A percentile compares a stretch with the other conserved stretches of the same genome.
These are phyloP conservation scores for Agrenia bidenticulata DNA, from an alignment of 2,888 invertebrate species.

Conservation along the genomic window DNA sequence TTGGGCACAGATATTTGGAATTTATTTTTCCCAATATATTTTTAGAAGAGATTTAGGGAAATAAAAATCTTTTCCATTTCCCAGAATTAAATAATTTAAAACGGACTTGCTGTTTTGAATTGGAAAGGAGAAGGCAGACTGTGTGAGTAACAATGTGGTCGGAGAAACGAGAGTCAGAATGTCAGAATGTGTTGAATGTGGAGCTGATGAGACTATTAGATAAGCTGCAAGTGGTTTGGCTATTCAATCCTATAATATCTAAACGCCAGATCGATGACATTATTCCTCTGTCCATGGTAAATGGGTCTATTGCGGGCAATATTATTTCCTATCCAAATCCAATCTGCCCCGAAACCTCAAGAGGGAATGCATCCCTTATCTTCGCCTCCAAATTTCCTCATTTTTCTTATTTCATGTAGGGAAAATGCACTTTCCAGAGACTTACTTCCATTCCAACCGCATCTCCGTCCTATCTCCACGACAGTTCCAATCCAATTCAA, in stretches of 20 bases:
- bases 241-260: slow-evolving; percentile 33
- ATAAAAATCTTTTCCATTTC: too few species aligned
- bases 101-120: too few species aligned
- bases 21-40: too few species aligned
- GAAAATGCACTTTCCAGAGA: neutral
- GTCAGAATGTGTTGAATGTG: slow-evolving; percentile 23
- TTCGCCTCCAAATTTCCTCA: slow-evolving; percentile 27
- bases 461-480: neutral
- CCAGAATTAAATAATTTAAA: too few species aligned
- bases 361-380: slow-evolving; percentile 21
- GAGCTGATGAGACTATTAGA: slow-evolving; percentile 3
- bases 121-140: too few species aligned
- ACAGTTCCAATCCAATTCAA: neutral
- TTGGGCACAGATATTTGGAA: too few species aligned
- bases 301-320: slow-evolving; percentile 46
- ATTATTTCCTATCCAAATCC: slow-evolving; percentile 32
- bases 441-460: neutral
- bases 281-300: slow-evolving; percentile 43
- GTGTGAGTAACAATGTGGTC: too few species aligned
- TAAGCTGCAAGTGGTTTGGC: slow-evolving; percentile 10
- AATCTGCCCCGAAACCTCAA: slow-evolving; percentile 50
- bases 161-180: too few species aligned
- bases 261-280: slow-evolving; percentile 45
- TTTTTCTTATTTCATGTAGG: slow-evolving; percentile 11
- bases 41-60: too few species aligned